These are phyloP conservation scores for Germaria angustata DNA, from an alignment of 2,888 invertebrate species.

Conservation along the genomic window DNA sequence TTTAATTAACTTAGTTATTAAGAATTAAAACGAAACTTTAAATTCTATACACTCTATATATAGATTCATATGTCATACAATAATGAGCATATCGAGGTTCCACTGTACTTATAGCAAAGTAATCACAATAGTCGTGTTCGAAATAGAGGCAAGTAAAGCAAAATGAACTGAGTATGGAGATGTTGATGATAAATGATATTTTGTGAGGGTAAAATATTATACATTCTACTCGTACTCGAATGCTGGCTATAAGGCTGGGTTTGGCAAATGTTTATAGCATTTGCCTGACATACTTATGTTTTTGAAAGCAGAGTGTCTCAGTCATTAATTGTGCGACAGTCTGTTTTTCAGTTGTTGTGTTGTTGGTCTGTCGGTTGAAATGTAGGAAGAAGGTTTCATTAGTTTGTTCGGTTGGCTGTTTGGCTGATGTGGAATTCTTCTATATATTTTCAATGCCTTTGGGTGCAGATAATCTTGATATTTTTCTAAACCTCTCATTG, in stretches of 20 bases:
- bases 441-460: slow-evolving; percentile 54
- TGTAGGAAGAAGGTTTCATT: slow-evolving; percentile 31
- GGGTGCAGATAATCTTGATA: slow-evolving; percentile 56
- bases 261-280: slow-evolving; percentile 36
- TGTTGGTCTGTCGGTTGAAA: background rate
- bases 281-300: slow-evolving; percentile 37
- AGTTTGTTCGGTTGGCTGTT: slow-evolving; percentile 36
- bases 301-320: slow-evolving; percentile 1
- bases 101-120: slow-evolving; percentile 32
- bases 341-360: slow-evolving; percentile 11
- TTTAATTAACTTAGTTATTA: too few species aligned
- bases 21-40: too few species aligned
- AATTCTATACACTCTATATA: too few species aligned
- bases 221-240: slow-evolving; percentile 40
- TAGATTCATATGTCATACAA: too few species aligned
- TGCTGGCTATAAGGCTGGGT: slow-evolving; percentile 51
- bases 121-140: slow-evolving; percentile 33
- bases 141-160: slow-evolving; percentile 33
- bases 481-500: slow-evolving; percentile 42
- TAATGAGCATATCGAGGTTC: background rate
- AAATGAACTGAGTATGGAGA: slow-evolving; percentile 36
- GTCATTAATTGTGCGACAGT: slow-evolving; percentile 7
- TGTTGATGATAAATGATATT: slow-evolving; percentile 61
- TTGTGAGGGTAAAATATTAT: slow-evolving; percentile 57
- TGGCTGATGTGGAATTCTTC: slow-evolving; percentile 44